These are phyloP conservation scores for Labeo rohita DNA, from an alignment of 2,113 vertebrate species.

Conservation along the genomic window DNA sequence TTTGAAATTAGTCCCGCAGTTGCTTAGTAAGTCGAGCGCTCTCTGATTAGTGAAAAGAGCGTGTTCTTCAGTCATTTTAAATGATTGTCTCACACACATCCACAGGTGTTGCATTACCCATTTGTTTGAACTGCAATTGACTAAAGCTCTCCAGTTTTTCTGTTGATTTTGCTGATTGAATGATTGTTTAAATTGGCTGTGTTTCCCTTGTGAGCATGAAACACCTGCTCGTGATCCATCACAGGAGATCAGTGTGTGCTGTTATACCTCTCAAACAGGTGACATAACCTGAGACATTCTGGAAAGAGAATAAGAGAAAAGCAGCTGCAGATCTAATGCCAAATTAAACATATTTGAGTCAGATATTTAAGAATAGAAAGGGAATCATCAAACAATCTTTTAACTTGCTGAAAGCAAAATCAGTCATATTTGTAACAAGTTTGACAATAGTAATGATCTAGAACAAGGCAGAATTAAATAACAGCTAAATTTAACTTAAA, in stretches of 20 bases:
- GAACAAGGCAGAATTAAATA: background rate
- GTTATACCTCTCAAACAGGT: conserved; percentile 23
- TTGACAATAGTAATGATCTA: background rate
- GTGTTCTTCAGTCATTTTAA: conserved; percentile 6
- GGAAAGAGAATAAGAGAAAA: background rate
- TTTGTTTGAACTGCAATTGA: conserved; percentile 58
- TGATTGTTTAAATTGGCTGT: conserved; percentile 55
- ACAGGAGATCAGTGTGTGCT: conserved; percentile 10
- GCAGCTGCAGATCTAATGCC: background rate
- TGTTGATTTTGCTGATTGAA: conserved; percentile 60
- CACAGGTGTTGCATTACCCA: conserved; percentile 49
- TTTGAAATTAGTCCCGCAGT: conserved; percentile 35
- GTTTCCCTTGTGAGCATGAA: conserved; percentile 28
- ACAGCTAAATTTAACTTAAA: background rate
- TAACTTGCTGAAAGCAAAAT: background rate
- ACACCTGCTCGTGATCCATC: conserved; percentile 38
- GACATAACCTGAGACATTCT: background rate
- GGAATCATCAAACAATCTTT: background rate
- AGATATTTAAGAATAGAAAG: background rate
- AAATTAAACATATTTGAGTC: background rate
- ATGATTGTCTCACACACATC: conserved; percentile 27
- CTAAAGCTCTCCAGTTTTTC: conserved; percentile 57
- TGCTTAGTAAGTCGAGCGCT: conserved; percentile 36
- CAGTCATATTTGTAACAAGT: background rate
- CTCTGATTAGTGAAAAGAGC: conserved; percentile 42